Evolutionary conservation across 2,113 vertebrate species (phyloP).

Genomic region (Nettapus auritus): DNA sequence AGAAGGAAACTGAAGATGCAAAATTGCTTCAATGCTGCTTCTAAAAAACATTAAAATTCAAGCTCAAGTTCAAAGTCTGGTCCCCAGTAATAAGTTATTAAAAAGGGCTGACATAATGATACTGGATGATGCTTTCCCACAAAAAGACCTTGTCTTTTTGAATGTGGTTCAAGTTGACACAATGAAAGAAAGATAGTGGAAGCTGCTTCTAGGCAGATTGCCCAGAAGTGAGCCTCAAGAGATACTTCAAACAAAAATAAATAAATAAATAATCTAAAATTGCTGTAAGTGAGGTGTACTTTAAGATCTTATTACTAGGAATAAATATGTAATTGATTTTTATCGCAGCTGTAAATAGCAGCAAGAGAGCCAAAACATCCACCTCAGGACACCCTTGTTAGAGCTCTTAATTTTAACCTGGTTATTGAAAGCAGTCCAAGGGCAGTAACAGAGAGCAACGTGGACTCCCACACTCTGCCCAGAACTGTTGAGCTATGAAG

Average conservation of each 20-base stretch:
- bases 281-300: slow-evolving; percentile 17
- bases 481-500: neutral
- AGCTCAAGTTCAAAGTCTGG: neutral
- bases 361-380: slow-evolving; percentile 14
- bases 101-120: neutral
- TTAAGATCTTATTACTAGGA: slow-evolving; percentile 36
- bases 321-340: slow-evolving; percentile 57
- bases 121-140: neutral
- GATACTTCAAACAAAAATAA: neutral
- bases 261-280: neutral
- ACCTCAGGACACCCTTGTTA: neutral
- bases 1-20: neutral
- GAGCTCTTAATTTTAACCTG: slow-evolving; percentile 58
- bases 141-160: neutral
- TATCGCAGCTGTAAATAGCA: slow-evolving; percentile 44
- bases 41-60: neutral
- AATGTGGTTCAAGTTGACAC: neutral
- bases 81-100: neutral
- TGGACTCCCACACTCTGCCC: neutral
- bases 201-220: neutral
- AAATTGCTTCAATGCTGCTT: neutral
- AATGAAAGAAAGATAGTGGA: neutral
- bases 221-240: slow-evolving; percentile 19
- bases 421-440: slow-evolving; percentile 23
- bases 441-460: neutral